Evolutionary conservation across 2,797 vertebrate species (phyloP).

Genomic region (Myripristis murdjan): DNA sequence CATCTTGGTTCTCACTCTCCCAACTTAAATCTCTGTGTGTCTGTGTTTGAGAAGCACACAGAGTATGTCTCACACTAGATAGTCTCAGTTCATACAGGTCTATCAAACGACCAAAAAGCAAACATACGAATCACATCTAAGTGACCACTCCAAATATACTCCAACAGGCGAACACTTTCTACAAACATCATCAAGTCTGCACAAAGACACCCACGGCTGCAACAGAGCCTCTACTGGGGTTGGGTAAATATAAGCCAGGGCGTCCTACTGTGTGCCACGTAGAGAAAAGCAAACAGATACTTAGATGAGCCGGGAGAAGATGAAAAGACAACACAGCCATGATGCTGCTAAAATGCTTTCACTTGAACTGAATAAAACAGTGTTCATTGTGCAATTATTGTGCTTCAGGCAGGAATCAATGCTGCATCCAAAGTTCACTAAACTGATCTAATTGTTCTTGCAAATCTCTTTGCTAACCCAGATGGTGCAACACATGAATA

Average conservation of each 20-base stretch:
- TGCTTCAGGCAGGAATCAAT: constrained; percentile 22
- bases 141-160: constrained; percentile 9
- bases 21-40: constrained; percentile 38
- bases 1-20: constrained; percentile 44
- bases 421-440: neutral
- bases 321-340: constrained; percentile 20
- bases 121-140: neutral
- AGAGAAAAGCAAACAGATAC: constrained; percentile 38
- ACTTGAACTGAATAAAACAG: constrained; percentile 8
- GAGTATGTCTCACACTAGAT: neutral
- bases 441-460: constrained; percentile 14
- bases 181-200: constrained; percentile 21
- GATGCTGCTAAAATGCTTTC: neutral
- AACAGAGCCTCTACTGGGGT: constrained; percentile 13
- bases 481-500: constrained; percentile 12
- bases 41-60: constrained; percentile 32
- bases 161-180: neutral
- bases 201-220: constrained; percentile 32
- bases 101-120: neutral
- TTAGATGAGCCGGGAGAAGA: constrained; percentile 12
- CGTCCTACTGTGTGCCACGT: constrained; percentile 15
- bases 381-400: neutral
- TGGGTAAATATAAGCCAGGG: constrained; percentile 53
- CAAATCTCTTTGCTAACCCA: constrained; percentile 4
- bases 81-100: constrained; percentile 7